These are phyloP conservation scores for Stenchaetothrips biformis DNA, from an alignment of 2,888 invertebrate species.

Conservation along the genomic window DNA sequence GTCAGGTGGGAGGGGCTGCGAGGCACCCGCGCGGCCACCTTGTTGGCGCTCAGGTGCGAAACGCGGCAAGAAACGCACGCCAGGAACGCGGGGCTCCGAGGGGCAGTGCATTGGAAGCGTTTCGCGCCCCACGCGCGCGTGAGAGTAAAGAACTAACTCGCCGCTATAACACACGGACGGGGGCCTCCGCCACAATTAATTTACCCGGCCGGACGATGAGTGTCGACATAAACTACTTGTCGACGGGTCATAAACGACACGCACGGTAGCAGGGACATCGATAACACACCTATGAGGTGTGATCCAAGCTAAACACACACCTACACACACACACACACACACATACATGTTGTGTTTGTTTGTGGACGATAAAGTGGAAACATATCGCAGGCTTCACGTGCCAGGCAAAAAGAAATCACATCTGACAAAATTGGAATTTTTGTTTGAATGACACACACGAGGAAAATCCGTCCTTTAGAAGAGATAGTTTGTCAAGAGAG, in stretches of 20 bases:
- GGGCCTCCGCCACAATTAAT: background rate
- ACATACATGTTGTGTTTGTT: background rate
- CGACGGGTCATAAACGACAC: conserved; percentile 9
- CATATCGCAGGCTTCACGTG: no score
- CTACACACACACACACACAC: background rate
- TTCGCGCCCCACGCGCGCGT: no score
- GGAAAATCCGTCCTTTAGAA: no score
- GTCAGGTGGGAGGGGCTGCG: background rate
- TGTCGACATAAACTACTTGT: background rate
- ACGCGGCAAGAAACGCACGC: background rate
- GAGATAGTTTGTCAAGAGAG: no score
- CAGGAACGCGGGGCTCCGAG: no score
- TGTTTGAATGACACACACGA: no score
- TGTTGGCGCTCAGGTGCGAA: background rate
- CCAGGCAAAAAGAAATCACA: no score
- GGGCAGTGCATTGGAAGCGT: no score
- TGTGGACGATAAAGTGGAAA: no score
- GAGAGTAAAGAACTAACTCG: background rate
- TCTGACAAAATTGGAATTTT: no score
- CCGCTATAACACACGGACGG: no score
- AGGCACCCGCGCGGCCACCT: background rate
- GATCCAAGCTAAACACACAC: background rate
- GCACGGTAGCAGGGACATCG: background rate
- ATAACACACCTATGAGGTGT: background rate
- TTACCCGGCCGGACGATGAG: background rate